Base-by-base conservation (phyloP, 2,797 vertebrate species). In the Harpagifer antarcticus region DNA sequence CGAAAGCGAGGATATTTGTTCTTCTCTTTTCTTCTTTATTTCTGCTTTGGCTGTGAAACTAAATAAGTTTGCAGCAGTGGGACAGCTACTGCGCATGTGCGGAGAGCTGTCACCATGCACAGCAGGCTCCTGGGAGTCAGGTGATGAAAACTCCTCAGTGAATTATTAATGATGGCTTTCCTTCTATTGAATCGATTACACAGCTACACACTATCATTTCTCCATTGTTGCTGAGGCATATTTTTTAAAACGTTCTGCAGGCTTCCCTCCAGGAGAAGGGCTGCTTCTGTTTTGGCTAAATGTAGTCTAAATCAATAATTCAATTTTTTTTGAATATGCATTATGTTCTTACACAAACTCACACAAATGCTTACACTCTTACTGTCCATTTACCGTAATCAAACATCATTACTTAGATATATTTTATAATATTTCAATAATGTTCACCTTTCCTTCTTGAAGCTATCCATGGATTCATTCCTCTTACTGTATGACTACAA, bases 131-230 rank as follows among this genome's bases (percentile, higher is more conserved):
- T 9, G 65, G 67, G 76, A 78, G 69, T 86, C 81, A 78, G 84
- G 79, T 86, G 84, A 73, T 79, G 72, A 68, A 52, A 0, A 5
- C 50, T 19, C 4, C 37, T 3, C 20, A 1, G 9, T 90, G 9
- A 87, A 89, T 83, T 88, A 89, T 88, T 88, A 0, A 91, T 86
- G 76, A 61, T 37, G 70, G 16, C 9, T 69, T 44, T 68, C 48
- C 59, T 60, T 33, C 60, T 53, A 0, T 6, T 83, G 27, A 67
- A 44, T 69, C 27, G 0, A 71, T 77, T 69, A 68, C 55, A 74
- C 43, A 1, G 17, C 42, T 6, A 10, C 14, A 40, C 3, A 17
- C 20, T 3, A n/a, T 54, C 8, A 3, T 49, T 20, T 60, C 7
- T 33, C 0, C 4, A 0, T n/a, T 49, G 23, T 17, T 0, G 43